A percentile compares a stretch with the other conserved stretches of the same genome.
Conservation (phyloP, 2,888 invertebrate species). For the Cactoblastis cactorum region DNA sequence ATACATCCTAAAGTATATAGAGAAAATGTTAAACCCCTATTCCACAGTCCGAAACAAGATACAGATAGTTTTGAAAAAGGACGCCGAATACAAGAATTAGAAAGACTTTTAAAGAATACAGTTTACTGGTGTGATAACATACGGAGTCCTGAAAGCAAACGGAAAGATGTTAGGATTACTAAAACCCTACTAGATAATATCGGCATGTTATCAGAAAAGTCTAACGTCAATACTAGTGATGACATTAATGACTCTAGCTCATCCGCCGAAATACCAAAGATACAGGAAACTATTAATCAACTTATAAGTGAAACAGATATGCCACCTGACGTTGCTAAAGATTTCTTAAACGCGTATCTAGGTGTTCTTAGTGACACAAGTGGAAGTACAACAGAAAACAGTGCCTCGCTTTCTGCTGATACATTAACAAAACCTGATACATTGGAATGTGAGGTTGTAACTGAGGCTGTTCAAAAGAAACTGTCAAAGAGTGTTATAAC, state of each 20-base stretch:
- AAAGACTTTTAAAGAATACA: conserved; percentile 57
- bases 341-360: conserved; percentile 53
- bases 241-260: conserved; percentile 40
- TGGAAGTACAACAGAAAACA: conserved; percentile 27
- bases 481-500: conserved; percentile 47
- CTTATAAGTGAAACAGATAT: conserved; percentile 52
- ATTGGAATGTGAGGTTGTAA: conserved; percentile 40
- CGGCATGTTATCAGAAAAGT: conserved; percentile 32
- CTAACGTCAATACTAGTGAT: conserved; percentile 21
- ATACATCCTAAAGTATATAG: conserved; percentile 9
- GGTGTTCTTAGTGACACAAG: conserved; percentile 41
- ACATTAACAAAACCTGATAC: conserved; percentile 1
- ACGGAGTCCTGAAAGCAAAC: conserved; percentile 32
- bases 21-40: conserved; percentile 13
- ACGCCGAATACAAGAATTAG: conserved; percentile 54
- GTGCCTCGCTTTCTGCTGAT: conserved; percentile 38
- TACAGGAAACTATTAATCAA: conserved; percentile 54
- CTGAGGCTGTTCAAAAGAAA: conserved; percentile 47
- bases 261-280: conserved; percentile 45
- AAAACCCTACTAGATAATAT: conserved; percentile 50
- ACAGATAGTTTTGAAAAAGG: conserved; percentile 52
- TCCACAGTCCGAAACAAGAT: conserved; percentile 27
- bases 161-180: conserved; percentile 57
- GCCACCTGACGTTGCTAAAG: conserved; percentile 50
- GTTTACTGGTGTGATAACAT: conserved; percentile 54